Evolutionary conservation across 2,113 vertebrate species (phyloP), one percentile per base, ranked within the genome.

Genomic region (Otocyon megalotis): DNA sequence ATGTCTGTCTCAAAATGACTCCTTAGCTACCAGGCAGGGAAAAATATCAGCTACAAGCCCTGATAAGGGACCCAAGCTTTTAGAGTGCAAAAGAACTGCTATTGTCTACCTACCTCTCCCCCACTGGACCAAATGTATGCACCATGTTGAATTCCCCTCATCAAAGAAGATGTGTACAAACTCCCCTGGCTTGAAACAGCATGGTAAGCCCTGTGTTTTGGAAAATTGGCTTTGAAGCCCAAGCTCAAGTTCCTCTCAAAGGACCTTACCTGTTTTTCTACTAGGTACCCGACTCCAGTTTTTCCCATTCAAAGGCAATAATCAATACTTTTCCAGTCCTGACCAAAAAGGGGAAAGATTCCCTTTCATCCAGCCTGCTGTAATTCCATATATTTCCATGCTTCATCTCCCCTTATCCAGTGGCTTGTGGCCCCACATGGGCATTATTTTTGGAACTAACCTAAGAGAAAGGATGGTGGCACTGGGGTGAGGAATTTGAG

Each of bases 1-100:
- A 93, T 90, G 96, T 90, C 96, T 97, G 86, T 97, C 96, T 98
- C 89, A 93, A 94, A 97, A 94, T 88, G 86, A 89, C 30, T 97
- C 65, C 94, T 96, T 76, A 94, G 89, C 94, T 74, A 69, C 43
- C 63, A 54, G 82, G 24, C 81, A 97, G 88, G 58, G 30, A 16
- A 82, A 96, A 93, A 74, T 53, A 87, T 84, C 32, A 4, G 77
- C 91, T 96, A 80, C 87, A 91, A 87, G 56, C 6, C 54, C 53
- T 67, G 80, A 83, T 93, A 92, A 93, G 83, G 17, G 50, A 80
- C 91, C 93, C 13, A 30, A 85, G 53, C 32, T 89, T 98, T 96
- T 60, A 79, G 14, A 85, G 65, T 81, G 37, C 24, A 5, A 87
- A 69, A 67, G 63, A 62, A 22, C 56, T 67, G 7, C 74, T 87